These are phyloP conservation scores for Dolichopus griseipennis DNA, from an alignment of 2,888 invertebrate species.

Conservation along the genomic window DNA sequence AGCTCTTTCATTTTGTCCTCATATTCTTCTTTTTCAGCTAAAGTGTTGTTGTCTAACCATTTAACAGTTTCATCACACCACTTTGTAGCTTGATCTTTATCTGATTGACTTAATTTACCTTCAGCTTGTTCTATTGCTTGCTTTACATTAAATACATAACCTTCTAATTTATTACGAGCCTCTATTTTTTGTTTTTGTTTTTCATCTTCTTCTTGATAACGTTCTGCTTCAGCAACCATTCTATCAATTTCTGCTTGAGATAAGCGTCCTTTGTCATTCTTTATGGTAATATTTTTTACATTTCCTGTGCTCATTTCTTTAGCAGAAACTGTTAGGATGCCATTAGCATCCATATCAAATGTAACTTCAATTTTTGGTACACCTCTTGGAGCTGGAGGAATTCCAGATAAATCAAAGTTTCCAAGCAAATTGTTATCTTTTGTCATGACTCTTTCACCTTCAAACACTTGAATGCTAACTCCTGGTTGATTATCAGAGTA, in stretches of 20 bases:
- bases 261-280: conserved; percentile 69
- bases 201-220: conserved; percentile 63
- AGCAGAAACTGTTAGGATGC: conserved; percentile 81
- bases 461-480: conserved; percentile 63
- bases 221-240: conserved; percentile 64
- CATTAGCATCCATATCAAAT: conserved; percentile 77
- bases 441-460: conserved; percentile 80
- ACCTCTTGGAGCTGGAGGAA: conserved; percentile 82
- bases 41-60: conserved; percentile 65
- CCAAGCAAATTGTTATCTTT: conserved; percentile 89
- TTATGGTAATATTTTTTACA: conserved; percentile 66
- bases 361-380: conserved; percentile 79
- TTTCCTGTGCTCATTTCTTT: conserved; percentile 56
- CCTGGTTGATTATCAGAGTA: conserved; percentile 72
- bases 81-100: conserved; percentile 57
- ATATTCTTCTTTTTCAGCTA: conserved; percentile 67
- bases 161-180: conserved; percentile 63
- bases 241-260: conserved; percentile 71
- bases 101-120: conserved; percentile 52
- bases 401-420: conserved; percentile 90
- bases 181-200: conserved; percentile 59
- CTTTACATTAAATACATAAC: conserved; percentile 60
- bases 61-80: conserved; percentile 57
- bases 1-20: conserved; percentile 46
- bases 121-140: conserved; percentile 59